Base-by-base conservation (phyloP, 2,888 invertebrate genomes). In the Cremastobaeus sp. region DNA sequence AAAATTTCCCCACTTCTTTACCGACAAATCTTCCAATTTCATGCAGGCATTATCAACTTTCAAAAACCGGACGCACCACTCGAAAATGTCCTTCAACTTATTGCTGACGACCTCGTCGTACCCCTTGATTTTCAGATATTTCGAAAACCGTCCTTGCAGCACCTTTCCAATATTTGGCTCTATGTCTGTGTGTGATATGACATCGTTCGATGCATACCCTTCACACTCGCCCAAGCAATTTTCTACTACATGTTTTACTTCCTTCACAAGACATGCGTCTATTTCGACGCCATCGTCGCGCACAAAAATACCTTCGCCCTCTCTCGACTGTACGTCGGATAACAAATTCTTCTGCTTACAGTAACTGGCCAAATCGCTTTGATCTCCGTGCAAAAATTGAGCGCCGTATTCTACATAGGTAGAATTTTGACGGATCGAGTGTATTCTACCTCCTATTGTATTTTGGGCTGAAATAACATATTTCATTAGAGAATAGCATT, bases 321-420 rank as follows among this genome's bases (percentile, higher is more conserved):
- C 92, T 76, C 88, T 86, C 0, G 90, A 90, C 25, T 84, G 84
- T 57, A 85, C 79, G n/a, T 86, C 79, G 3, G 89, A 88, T 9
- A 91, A 75, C 25, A 92, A 86, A 50, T 89, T 81, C 62, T 89
- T 80, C 45, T 88, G 66, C 48, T 86, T 76, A 8, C 91, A 89
- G 17, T 90, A 82, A 72, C 89, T 81, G 62, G 89, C 91, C 15
- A 92, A 81, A n/a, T 84, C 81, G 81, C 90, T 92, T 50, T 87
- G 81, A 59, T 89, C 89, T 0, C 92, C 92, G 78, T 92, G 92
- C 32, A 92, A 83, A 91, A 91, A 92, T 80, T 92, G 92, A 0
- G 92, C 92, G 0, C 92, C 92, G 15, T 89, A 77, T 81, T 92
- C 92, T 43, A 92, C 80, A 72, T 89, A 84, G 21, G 84, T 83